Conservation (phyloP, 2,113 vertebrate species). For the Myiagra hebetior region DNA sequence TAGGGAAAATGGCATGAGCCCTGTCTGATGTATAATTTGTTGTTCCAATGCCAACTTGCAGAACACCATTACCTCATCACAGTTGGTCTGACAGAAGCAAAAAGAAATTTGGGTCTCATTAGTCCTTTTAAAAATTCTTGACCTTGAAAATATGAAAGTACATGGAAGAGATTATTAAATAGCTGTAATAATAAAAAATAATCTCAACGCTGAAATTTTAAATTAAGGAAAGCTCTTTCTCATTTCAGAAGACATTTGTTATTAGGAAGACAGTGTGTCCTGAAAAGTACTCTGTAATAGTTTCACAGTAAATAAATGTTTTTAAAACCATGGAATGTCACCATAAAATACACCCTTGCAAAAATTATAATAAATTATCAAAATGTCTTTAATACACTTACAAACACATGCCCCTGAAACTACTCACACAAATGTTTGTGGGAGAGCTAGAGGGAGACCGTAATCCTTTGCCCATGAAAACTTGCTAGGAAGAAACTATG, state of each 20-base stretch:
- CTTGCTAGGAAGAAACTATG: background rate
- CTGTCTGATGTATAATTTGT: slow-evolving; percentile 8
- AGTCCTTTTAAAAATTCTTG: background rate
- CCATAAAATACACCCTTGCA: background rate
- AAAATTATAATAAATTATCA: background rate
- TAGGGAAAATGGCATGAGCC: background rate
- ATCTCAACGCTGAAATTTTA: background rate
- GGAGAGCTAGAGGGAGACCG: background rate
- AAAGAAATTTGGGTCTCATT: background rate
- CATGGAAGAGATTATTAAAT: slow-evolving; percentile 9
- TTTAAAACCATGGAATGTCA: background rate
- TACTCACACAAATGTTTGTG: background rate
- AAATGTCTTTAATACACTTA: background rate
- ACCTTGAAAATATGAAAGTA: slow-evolving; percentile 26
- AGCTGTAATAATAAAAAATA: slow-evolving; percentile 2
- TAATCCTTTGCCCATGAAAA: background rate
- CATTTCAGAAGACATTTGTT: slow-evolving; percentile 1
- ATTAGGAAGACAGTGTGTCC: background rate
- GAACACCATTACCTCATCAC: slow-evolving; percentile 4
- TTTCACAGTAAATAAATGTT: slow-evolving; percentile 25
- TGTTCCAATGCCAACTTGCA: slow-evolving; percentile 17
- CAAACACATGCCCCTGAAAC: background rate
- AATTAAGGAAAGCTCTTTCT: slow-evolving; percentile 3
- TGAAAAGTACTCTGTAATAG: background rate
- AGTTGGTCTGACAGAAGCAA: background rate